Conservation (phyloP, 2,888 invertebrate genomes). For the Busseola fusca region DNA sequence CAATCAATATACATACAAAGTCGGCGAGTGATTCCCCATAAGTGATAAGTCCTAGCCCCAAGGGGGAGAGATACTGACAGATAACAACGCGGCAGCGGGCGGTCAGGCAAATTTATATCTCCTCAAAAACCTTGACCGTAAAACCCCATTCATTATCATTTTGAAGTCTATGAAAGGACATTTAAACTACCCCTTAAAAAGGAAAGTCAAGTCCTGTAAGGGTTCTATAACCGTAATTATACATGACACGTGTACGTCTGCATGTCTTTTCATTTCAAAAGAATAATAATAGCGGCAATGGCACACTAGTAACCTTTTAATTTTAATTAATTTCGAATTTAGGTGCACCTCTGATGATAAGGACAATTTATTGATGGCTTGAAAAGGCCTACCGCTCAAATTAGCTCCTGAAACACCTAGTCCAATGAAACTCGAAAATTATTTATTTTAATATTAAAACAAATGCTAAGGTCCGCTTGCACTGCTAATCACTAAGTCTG, state of each 20-base stretch:
- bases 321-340: not conserved
- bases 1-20: conserved; percentile 15
- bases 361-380: conserved; percentile 13
- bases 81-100: no score
- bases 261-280: not conserved
- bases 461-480: not conserved
- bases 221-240: not conserved
- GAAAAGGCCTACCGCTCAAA: conserved; percentile 10
- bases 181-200: not conserved
- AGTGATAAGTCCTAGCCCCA: conserved; percentile 3
- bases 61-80: conserved; percentile 1
- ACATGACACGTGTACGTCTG: not conserved
- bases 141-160: not conserved
- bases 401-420: not conserved
- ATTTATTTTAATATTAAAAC: not conserved
- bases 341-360: conserved; percentile 10
- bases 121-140: not conserved
- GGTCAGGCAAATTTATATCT: not conserved
- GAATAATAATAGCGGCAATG: not conserved
- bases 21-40: conserved; percentile 17
- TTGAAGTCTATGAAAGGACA: not conserved
- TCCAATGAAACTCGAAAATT: not conserved
- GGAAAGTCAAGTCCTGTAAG: not conserved
- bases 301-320: not conserved
- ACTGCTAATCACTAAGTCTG: not conserved